These are phyloP conservation scores for Luperina nickerlii DNA, from an alignment of 2,888 invertebrate genomes.

Conservation along the genomic window DNA sequence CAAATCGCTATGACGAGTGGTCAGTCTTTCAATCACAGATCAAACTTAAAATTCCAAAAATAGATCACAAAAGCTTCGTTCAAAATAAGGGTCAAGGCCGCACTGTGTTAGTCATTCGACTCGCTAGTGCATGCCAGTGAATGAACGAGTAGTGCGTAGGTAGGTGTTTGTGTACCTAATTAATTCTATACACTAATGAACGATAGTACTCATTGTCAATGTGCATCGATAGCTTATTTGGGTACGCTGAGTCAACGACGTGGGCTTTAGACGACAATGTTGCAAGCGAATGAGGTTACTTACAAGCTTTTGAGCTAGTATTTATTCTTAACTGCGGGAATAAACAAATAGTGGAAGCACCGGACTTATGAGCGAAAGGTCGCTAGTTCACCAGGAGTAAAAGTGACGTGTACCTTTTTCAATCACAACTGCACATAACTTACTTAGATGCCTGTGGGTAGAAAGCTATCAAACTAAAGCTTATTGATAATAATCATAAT, in stretches of 20 bases:
- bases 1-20: neutral
- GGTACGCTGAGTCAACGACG: constrained; percentile 48
- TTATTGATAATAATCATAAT: neutral
- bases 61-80: constrained; percentile 39
- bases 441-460: neutral
- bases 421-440: neutral
- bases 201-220: constrained; percentile 62
- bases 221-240: constrained; percentile 57
- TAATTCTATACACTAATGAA: constrained; percentile 60
- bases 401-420: neutral
- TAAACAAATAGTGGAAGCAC: neutral
- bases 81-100: constrained; percentile 58
- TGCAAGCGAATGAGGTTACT: constrained; percentile 25
- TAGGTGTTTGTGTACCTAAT: constrained; percentile 60
- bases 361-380: neutral
- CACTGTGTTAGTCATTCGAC: constrained; percentile 42
- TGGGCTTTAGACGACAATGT: constrained; percentile 55
- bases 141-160: constrained; percentile 56
- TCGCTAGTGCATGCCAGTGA: constrained; percentile 41
- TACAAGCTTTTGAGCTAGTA: constrained; percentile 11
- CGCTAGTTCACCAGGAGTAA: neutral
- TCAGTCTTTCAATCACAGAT: neutral
- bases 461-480: neutral
- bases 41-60: constrained; percentile 20
- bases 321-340: constrained; percentile 19